Conservation (phyloP, 2,888 invertebrate species). For the Flexamia atlantica region DNA sequence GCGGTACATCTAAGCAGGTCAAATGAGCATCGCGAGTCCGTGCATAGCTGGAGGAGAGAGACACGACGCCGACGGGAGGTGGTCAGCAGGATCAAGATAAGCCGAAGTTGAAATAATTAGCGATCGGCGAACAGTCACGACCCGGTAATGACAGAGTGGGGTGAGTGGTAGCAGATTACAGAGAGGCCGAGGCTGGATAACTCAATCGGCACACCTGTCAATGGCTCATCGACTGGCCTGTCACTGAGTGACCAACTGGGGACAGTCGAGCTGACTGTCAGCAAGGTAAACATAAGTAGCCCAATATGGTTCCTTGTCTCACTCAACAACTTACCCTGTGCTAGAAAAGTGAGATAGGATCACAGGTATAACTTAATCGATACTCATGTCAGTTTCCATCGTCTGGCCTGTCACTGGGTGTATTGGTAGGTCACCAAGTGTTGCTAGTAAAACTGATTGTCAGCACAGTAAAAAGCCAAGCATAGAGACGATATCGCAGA, state of each 20-base stretch:
- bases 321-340: background rate
- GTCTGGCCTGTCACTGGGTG: background rate
- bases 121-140: slow-evolving; percentile 38
- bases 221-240: background rate
- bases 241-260: background rate
- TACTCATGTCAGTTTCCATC: slow-evolving; percentile 12
- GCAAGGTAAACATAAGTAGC: background rate
- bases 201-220: slow-evolving; percentile 40
- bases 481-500: background rate
- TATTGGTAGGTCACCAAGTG: background rate
- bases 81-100: slow-evolving; percentile 41
- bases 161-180: slow-evolving; percentile 43
- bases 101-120: slow-evolving; percentile 42
- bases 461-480: background rate
- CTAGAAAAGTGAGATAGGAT: background rate
- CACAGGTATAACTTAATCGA: slow-evolving; percentile 3
- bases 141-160: slow-evolving; percentile 36
- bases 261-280: background rate
- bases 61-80: slow-evolving; percentile 13
- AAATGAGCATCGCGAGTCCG: slow-evolving; percentile 11
- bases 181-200: slow-evolving; percentile 18
- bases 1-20: slow-evolving; percentile 10
- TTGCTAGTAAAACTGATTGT: no score
- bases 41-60: slow-evolving; percentile 3
- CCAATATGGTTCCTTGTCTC: background rate